These are phyloP conservation scores for Sceloporus tristichus DNA, from an alignment of 2,113 vertebrate species.

Conservation along the genomic window DNA sequence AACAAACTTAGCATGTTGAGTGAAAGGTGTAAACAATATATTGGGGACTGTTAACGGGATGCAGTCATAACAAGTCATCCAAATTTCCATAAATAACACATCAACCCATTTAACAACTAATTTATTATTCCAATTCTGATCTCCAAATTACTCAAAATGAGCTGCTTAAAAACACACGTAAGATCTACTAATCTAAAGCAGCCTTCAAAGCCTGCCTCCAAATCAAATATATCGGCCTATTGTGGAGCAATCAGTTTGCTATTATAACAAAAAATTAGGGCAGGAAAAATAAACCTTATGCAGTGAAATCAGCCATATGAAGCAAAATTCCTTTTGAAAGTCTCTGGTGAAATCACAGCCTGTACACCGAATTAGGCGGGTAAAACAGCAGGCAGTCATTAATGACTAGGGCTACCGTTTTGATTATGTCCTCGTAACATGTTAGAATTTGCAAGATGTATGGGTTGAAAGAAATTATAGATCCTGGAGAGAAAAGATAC, in stretches of 20 bases:
- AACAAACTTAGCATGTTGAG: conserved; percentile 53
- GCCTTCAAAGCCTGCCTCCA: conserved; percentile 58
- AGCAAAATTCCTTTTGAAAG: conserved; percentile 68
- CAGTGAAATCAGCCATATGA: conserved; percentile 64
- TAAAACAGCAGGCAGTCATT: conserved; percentile 63
- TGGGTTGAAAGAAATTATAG: conserved; percentile 70
- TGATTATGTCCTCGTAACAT: conserved; percentile 65
- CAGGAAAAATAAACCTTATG: conserved; percentile 73
- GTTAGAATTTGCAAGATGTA: conserved; percentile 66
- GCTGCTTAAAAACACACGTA: conserved; percentile 56
- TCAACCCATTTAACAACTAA: conserved; percentile 71
- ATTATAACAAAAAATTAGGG: conserved; percentile 71
- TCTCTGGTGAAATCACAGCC: conserved; percentile 48
- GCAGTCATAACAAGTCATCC: conserved; percentile 62
- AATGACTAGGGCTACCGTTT: conserved; percentile 62
- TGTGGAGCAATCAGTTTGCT: conserved; percentile 75
- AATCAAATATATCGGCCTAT: conserved; percentile 71
- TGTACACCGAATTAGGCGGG: conserved; percentile 54
- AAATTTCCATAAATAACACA: conserved; percentile 67
- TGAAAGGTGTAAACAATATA: conserved; percentile 62
- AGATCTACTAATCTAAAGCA: conserved; percentile 72
- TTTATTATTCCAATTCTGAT: conserved; percentile 70
- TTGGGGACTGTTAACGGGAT: conserved; percentile 54
- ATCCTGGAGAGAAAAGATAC: conserved; percentile 62
- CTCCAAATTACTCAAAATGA: conserved; percentile 67